Percentiles rank a stretch among this genome's conserved stretches.
These are phyloP conservation scores for Chrysocyon brachyurus DNA, from an alignment of 2,797 vertebrate genomes.

Conservation along the genomic window DNA sequence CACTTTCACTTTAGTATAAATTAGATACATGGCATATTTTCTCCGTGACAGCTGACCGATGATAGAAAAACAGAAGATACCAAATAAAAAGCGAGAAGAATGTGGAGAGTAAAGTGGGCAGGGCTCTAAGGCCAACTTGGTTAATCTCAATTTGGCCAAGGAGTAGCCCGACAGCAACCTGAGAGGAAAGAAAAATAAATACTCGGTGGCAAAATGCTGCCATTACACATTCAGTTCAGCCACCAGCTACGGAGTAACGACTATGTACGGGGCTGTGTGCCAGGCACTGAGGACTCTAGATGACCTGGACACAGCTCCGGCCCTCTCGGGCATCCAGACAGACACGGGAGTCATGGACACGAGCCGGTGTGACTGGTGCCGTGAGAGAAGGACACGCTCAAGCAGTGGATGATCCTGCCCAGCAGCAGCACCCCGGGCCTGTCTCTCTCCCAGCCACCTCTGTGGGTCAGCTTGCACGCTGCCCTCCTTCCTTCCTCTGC, in stretches of 20 bases:
- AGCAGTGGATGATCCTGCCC: neutral
- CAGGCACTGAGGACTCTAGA: neutral
- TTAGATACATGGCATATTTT: slow-evolving; percentile 11
- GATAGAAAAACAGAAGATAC: slow-evolving; percentile 19
- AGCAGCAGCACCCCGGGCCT: neutral
- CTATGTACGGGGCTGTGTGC: neutral
- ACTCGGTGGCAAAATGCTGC: neutral
- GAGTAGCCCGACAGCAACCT: neutral
- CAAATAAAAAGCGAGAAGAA: neutral
- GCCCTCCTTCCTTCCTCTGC: slow-evolving; percentile 22
- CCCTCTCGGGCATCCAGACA: neutral
- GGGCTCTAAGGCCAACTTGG: neutral
- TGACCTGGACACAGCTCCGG: neutral
- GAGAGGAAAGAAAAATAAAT: slow-evolving; percentile 40
- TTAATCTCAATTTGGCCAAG: slow-evolving; percentile 48
- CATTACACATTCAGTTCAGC: slow-evolving; percentile 14
- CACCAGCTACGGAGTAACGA: neutral
- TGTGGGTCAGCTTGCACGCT: neutral
- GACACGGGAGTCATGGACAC: rapidly evolving
- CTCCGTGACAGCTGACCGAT: neutral
- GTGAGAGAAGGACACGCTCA: rapidly evolving
- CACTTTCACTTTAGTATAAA: slow-evolving; percentile 69
- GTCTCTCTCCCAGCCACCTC: neutral
- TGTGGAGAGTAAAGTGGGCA: neutral
- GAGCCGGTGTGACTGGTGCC: neutral